A percentile compares a stretch with the other conserved stretches of the same genome.
phyloP scores from a whole-genome alignment of 1,140 invertebrate species.

The Harpegnathos saltator region DNA sequence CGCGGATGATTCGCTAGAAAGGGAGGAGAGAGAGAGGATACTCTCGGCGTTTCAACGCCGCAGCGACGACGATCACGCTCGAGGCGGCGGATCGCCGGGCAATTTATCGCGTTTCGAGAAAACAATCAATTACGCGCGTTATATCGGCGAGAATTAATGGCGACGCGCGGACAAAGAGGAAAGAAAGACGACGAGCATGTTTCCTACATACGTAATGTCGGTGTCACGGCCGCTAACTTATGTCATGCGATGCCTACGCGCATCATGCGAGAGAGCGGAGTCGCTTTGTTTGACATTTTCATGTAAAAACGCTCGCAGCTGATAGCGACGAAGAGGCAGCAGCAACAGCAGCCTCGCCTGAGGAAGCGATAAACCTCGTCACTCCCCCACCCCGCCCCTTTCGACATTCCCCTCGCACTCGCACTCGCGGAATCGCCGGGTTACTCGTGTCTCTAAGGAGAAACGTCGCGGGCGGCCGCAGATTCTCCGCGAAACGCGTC shows the following conservation, averaged over 20 bases:
- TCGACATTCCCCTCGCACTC: neutral
- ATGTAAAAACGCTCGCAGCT: slow-evolving; percentile 20
- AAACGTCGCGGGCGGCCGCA: too few relatives aligned
- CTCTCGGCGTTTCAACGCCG: too few relatives aligned
- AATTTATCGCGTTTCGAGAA: slow-evolving; percentile 42
- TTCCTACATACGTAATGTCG: slow-evolving; percentile 71
- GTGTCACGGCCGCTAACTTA: slow-evolving; percentile 77
- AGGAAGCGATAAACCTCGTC: slow-evolving; percentile 20
- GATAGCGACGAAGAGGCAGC: slow-evolving; percentile 24
- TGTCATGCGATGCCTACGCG: slow-evolving; percentile 55
- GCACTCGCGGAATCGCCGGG: neutral
- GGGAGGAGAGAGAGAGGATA: too few relatives aligned
- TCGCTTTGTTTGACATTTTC: slow-evolving; percentile 53
- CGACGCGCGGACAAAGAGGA: slow-evolving; percentile 67
- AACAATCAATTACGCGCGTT: slow-evolving; percentile 39
- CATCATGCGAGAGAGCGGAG: slow-evolving; percentile 45
- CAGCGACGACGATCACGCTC: neutral
- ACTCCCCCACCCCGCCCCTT: too few relatives aligned
- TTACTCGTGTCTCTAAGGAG: neutral
- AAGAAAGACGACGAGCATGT: slow-evolving; percentile 71
- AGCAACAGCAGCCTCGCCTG: neutral
- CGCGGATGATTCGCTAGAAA: too few relatives aligned
- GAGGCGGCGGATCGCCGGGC: neutral
- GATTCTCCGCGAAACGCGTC: neutral
- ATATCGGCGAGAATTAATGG: slow-evolving; percentile 57